Percentiles rank a stretch among this genome's conserved stretches.
These are phyloP conservation scores for Pseudanteris insignis DNA, from an alignment of 2,888 invertebrate genomes.

Conservation along the genomic window DNA sequence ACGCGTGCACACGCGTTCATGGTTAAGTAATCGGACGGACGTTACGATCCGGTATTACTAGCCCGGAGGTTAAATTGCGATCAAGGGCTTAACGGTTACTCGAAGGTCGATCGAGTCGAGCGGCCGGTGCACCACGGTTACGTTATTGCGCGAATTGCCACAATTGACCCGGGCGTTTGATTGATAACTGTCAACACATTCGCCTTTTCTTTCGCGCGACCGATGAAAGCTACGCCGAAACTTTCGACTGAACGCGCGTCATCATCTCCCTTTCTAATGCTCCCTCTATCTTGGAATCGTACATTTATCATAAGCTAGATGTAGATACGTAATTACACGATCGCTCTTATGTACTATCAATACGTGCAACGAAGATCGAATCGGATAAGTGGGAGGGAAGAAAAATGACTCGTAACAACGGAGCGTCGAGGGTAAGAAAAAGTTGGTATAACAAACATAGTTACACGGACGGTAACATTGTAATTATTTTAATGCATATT, in stretches of 20 bases:
- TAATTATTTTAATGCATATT: slow-evolving; percentile 22
- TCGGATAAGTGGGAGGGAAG: slow-evolving; percentile 11
- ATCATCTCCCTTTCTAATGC: not conserved
- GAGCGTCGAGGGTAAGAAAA: slow-evolving; percentile 1
- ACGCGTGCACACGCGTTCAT: slow-evolving; percentile 42
- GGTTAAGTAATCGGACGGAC: slow-evolving; percentile 59
- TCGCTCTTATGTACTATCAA: slow-evolving; percentile 30
- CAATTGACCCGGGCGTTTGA: slow-evolving; percentile 22
- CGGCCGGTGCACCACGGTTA: slow-evolving; percentile 45
- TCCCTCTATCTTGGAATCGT: not conserved
- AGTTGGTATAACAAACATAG: slow-evolving; percentile 18
- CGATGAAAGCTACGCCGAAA: slow-evolving; percentile 2
- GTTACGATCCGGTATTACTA: slow-evolving; percentile 57
- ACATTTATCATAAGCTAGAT: slow-evolving; percentile 22
- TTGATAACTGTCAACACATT: slow-evolving; percentile 33
- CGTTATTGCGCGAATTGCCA: slow-evolving; percentile 29
- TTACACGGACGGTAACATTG: slow-evolving; percentile 19
- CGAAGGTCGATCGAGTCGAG: slow-evolving; percentile 59
- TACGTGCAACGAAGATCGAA: slow-evolving; percentile 20
- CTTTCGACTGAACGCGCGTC: too few species aligned
- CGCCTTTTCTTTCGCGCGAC: slow-evolving; percentile 5
- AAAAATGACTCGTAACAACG: slow-evolving; percentile 19
- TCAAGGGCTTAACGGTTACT: slow-evolving; percentile 65
- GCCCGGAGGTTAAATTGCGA: slow-evolving; percentile 62
- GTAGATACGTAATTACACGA: slow-evolving; percentile 23